Percentiles rank a stretch among this genome's conserved stretches.
These are phyloP conservation scores for Myotis daubentonii DNA, from an alignment of 2,797 vertebrate genomes.

Conservation along the genomic window DNA sequence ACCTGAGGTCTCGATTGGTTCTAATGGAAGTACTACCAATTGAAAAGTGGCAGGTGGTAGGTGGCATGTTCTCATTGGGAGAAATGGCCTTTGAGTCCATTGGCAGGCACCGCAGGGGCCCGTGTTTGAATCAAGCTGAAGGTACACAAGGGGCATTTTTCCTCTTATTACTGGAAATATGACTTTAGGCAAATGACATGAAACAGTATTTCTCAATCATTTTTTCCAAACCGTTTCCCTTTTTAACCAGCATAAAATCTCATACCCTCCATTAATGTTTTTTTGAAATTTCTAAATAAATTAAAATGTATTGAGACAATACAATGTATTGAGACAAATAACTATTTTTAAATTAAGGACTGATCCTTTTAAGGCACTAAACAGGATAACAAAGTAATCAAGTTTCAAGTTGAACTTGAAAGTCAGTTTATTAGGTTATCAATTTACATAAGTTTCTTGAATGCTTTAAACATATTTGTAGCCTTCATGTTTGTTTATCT, in stretches of 20 bases:
- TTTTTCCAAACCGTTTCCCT: constrained; percentile 7
- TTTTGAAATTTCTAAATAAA: constrained; percentile 52
- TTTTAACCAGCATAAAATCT: constrained; percentile 52
- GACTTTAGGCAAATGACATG: constrained; percentile 22
- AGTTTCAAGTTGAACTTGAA: constrained; percentile 37
- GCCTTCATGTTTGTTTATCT: background rate
- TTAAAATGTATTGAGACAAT: constrained; percentile 32
- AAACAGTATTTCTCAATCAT: background rate
- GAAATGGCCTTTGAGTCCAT: constrained; percentile 59
- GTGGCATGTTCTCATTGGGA: constrained; percentile 51
- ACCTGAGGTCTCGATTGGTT: constrained; percentile 37
- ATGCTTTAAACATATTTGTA: constrained; percentile 14
- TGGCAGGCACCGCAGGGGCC: background rate
- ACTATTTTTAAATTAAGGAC: constrained; percentile 42
- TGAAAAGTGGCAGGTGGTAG: background rate
- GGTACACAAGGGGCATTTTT: constrained; percentile 12
- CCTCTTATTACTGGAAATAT: constrained; percentile 47
- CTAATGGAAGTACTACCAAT: background rate
- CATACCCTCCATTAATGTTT: background rate
- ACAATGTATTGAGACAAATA: background rate
- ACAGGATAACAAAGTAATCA: background rate
- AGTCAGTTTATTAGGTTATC: background rate
- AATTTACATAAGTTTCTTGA: constrained; percentile 45
- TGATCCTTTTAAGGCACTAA: constrained; percentile 49
- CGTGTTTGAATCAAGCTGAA: constrained; percentile 51